These are phyloP conservation scores for Larimichthys polyactis DNA, from an alignment of 2,113 vertebrate species.

Conservation along the genomic window DNA sequence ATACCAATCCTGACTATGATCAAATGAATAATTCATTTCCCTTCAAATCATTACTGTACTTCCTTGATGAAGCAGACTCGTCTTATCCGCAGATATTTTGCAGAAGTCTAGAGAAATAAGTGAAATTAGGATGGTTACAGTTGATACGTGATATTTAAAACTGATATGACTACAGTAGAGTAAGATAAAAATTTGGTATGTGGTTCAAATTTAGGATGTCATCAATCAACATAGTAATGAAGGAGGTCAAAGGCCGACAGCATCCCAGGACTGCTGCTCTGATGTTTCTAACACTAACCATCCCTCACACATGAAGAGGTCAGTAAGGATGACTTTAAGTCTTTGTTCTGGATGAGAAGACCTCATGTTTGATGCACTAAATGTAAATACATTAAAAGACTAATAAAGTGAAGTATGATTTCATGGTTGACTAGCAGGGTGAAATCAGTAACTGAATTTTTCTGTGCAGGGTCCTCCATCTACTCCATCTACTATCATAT, in stretches of 20 bases:
- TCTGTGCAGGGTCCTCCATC: background rate
- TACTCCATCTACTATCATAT: slow-evolving; percentile 9
- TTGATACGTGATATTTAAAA: background rate
- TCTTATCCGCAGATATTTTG: background rate
- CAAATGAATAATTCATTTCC: background rate
- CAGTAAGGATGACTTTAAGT: background rate
- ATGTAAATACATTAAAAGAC: background rate
- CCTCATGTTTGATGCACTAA: background rate
- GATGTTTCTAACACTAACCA: background rate
- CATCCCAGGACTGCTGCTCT: background rate
- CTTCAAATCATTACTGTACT: no score
- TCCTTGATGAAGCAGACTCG: background rate
- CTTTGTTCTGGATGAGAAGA: background rate
- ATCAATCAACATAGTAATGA: slow-evolving; percentile 7
- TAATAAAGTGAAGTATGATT: background rate
- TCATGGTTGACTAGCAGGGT: background rate
- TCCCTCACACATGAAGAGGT: background rate
- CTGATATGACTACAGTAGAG: background rate
- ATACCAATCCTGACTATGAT: background rate
- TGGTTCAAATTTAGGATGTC: background rate
- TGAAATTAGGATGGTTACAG: background rate
- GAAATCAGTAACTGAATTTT: background rate
- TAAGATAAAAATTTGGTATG: background rate
- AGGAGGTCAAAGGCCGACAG: slow-evolving; percentile 11
- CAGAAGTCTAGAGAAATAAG: background rate